These are phyloP conservation scores for Zaprionus bogoriensis DNA, from an alignment of 2,888 invertebrate genomes.

Conservation along the genomic window DNA sequence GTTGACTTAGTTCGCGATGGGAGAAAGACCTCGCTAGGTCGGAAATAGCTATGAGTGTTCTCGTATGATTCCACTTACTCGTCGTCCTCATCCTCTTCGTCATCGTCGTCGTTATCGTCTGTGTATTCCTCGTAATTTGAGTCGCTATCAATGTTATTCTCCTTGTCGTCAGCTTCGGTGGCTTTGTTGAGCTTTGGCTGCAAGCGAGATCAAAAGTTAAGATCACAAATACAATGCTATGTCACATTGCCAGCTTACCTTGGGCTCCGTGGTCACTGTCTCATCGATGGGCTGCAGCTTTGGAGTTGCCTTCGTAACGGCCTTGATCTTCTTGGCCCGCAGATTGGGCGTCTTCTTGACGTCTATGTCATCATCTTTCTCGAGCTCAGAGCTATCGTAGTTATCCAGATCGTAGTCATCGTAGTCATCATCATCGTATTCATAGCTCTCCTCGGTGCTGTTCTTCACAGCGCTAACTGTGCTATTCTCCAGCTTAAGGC, in stretches of 20 bases:
- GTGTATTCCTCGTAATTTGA: constrained; percentile 66
- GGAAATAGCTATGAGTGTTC: background rate
- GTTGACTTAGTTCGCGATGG: background rate
- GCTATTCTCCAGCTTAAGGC: constrained; percentile 46
- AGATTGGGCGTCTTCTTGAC: constrained; percentile 51
- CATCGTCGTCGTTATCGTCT: constrained; percentile 58
- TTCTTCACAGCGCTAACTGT: constrained; percentile 52
- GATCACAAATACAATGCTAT: background rate
- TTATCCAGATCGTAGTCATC: constrained; percentile 76
- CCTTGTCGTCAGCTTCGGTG: constrained; percentile 39
- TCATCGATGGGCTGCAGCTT: constrained; percentile 57
- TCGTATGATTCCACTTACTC: constrained; percentile 51
- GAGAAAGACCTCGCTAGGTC: background rate
- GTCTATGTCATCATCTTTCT: constrained; percentile 39
- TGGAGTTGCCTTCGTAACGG: constrained; percentile 39
- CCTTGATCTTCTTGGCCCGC: constrained; percentile 58
- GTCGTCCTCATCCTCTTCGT: constrained; percentile 63
- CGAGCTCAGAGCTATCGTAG: constrained; percentile 47
- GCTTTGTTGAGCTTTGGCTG: constrained; percentile 55
- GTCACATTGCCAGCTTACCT: constrained; percentile 18
- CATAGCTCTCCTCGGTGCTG: constrained; percentile 60
- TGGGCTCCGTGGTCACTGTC: constrained; percentile 36
- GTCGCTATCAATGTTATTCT: constrained; percentile 65
- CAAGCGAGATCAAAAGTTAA: background rate
- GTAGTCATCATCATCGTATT: constrained; percentile 75